Conservation (phyloP, 2,888 invertebrate genomes). For the Pristionchus entomophagus region DNA sequence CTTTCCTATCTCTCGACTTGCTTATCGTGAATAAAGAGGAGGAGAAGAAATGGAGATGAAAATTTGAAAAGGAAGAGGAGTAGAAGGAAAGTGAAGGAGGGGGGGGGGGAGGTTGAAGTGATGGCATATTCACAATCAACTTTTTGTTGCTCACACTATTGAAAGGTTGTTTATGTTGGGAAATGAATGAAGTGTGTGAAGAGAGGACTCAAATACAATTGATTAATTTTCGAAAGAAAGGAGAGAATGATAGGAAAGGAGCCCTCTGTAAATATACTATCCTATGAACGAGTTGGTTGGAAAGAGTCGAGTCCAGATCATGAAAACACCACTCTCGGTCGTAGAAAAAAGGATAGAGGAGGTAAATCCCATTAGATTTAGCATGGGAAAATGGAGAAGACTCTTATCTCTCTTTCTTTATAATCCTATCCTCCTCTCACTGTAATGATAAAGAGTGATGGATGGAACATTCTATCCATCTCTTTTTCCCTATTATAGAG, state of each 20-base stretch:
- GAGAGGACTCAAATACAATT: background rate
- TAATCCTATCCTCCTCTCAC: constrained; percentile 38
- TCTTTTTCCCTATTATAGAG: constrained; percentile 1
- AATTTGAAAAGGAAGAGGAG: background rate
- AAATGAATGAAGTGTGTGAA: constrained; percentile 20
- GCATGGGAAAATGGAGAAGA: constrained; percentile 35
- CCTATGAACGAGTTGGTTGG: no score
- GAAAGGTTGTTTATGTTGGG: constrained; percentile 32
- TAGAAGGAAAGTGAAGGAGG: background rate
- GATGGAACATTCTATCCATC: constrained; percentile 23
- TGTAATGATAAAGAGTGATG: constrained; percentile 34
- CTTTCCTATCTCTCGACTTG: no score
- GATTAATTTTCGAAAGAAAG: no score
- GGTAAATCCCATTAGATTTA: constrained; percentile 37
- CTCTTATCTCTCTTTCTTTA: constrained; percentile 20
- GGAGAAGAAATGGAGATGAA: background rate
- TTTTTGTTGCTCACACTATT: constrained; percentile 44
- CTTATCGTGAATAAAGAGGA: constrained; percentile 29
- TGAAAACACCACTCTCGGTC: background rate
- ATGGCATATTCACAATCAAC: constrained; percentile 45
- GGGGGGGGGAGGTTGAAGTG: background rate
- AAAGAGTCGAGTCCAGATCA: no score
- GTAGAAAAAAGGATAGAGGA: background rate
- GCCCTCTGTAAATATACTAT: background rate
- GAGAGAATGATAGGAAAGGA: background rate